A percentile compares a stretch with the other conserved stretches of the same genome.
These are phyloP conservation scores for Drosophila micromelanica DNA, from an alignment of 1,140 invertebrate genomes.

Conservation along the genomic window DNA sequence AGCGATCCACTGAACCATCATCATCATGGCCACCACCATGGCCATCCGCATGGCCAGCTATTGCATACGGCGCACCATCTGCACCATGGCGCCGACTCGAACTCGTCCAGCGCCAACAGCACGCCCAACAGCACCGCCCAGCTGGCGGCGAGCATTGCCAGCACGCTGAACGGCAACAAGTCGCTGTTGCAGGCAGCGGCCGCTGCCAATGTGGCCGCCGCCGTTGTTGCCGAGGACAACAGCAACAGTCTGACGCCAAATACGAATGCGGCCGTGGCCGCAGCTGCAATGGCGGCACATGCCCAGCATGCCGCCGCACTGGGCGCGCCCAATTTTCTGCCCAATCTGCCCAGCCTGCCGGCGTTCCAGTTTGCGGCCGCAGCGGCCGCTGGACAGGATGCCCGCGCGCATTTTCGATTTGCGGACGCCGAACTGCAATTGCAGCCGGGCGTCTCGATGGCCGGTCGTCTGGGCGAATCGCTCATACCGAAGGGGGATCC, in stretches of 20 bases:
- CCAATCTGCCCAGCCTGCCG: constrained; percentile 69
- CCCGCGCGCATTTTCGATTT: constrained; percentile 88
- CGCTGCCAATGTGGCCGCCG: constrained; percentile 46
- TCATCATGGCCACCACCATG: constrained; percentile 42
- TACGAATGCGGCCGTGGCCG: constrained; percentile 57
- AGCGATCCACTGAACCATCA: constrained; percentile 29
- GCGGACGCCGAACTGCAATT: constrained; percentile 90
- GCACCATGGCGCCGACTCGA: constrained; percentile 61
- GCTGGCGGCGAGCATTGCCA: constrained; percentile 57
- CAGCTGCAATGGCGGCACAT: constrained; percentile 71
- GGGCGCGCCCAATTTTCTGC: constrained; percentile 55
- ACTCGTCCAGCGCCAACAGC: constrained; percentile 77
- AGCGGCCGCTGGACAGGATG: constrained; percentile 85
- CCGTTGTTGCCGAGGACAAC: constrained; percentile 61
- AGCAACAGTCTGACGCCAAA: constrained; percentile 70
- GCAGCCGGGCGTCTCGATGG: constrained; percentile 89
- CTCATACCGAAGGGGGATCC: constrained; percentile 95
- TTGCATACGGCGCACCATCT: constrained; percentile 52
- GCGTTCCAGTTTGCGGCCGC: constrained; percentile 86
- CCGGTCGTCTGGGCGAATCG: constrained; percentile 91
- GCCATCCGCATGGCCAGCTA: constrained; percentile 26
- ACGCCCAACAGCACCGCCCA: constrained; percentile 72
- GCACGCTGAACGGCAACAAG: constrained; percentile 59
- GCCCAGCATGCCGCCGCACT: constrained; percentile 67
- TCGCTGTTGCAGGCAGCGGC: constrained; percentile 57